Evolutionary conservation across 2,113 vertebrate species (phyloP).

Genomic region (Melanotaenia duboulayi): DNA sequence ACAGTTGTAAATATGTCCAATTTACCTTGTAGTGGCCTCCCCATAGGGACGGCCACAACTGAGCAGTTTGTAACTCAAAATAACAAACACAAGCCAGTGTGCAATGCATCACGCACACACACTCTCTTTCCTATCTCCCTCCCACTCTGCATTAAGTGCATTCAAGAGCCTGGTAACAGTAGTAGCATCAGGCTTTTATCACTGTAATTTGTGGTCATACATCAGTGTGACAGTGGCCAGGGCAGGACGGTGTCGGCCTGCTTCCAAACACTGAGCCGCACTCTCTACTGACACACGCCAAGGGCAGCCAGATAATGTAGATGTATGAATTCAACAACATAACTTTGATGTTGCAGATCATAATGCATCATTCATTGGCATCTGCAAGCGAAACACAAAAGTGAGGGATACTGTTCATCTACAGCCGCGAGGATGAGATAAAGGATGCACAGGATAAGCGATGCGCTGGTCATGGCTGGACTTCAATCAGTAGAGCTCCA

Average conservation of each 20-base stretch:
- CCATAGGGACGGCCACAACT: slow-evolving; percentile 57
- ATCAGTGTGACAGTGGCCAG: slow-evolving; percentile 67
- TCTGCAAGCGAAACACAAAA: slow-evolving; percentile 35
- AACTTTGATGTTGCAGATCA: slow-evolving; percentile 69
- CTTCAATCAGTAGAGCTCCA: slow-evolving; percentile 63
- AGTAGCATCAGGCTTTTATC: slow-evolving; percentile 69
- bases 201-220: slow-evolving; percentile 67
- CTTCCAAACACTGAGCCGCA: slow-evolving; percentile 46
- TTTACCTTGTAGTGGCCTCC: slow-evolving; percentile 64
- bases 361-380: slow-evolving; percentile 66
- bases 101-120: slow-evolving; percentile 25
- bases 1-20: slow-evolving; percentile 59
- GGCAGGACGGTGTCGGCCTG: slow-evolving; percentile 46
- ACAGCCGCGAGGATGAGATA: slow-evolving; percentile 55
- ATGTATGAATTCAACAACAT: slow-evolving; percentile 75
- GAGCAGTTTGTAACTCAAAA: slow-evolving; percentile 53
- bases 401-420: slow-evolving; percentile 58
- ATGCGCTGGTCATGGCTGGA: slow-evolving; percentile 64
- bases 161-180: slow-evolving; percentile 64
- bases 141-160: slow-evolving; percentile 66
- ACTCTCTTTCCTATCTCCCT: slow-evolving; percentile 28
- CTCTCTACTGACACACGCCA: slow-evolving; percentile 59
- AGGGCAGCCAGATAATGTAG: slow-evolving; percentile 72
- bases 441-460: slow-evolving; percentile 61
- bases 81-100: slow-evolving; percentile 46